These are phyloP conservation scores for Dendrocopos noguchii DNA, from an alignment of 2,113 vertebrate genomes.

Conservation along the genomic window DNA sequence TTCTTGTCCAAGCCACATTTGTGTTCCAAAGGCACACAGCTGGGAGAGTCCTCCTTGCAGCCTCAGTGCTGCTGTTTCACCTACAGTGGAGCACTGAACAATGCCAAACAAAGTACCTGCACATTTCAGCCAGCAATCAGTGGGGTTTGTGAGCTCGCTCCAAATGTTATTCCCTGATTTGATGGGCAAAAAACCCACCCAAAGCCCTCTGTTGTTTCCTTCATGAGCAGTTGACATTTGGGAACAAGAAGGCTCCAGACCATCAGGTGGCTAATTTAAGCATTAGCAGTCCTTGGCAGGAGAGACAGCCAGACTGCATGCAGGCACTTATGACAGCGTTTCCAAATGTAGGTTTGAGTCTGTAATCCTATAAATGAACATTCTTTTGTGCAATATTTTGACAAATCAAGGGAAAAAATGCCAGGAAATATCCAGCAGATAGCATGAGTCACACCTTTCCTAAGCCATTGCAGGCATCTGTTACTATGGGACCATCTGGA, in stretches of 20 bases:
- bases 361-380: slow-evolving; percentile 70
- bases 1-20: background rate
- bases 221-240: slow-evolving; percentile 64
- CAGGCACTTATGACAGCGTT: slow-evolving; percentile 69
- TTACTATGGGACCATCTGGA: slow-evolving; percentile 56
- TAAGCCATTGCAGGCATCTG: slow-evolving; percentile 70
- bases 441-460: slow-evolving; percentile 71
- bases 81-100: background rate
- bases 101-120: background rate
- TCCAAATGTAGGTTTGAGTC: slow-evolving; percentile 68
- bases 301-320: slow-evolving; percentile 58
- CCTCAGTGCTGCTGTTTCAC: background rate
- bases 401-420: slow-evolving; percentile 70
- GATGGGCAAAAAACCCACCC: background rate
- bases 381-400: slow-evolving; percentile 75
- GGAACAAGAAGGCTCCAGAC: slow-evolving; percentile 66
- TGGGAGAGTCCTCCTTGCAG: background rate
- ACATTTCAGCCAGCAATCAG: slow-evolving; percentile 23
- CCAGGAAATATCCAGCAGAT: slow-evolving; percentile 72
- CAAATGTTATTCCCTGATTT: slow-evolving; percentile 19
- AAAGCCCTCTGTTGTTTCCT: slow-evolving; percentile 4
- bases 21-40: background rate
- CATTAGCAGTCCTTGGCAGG: slow-evolving; percentile 68
- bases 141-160: slow-evolving; percentile 12
- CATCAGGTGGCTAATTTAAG: slow-evolving; percentile 71